Evolutionary conservation across 2,888 invertebrate species (phyloP).

Genomic region (Molanna angustata): DNA sequence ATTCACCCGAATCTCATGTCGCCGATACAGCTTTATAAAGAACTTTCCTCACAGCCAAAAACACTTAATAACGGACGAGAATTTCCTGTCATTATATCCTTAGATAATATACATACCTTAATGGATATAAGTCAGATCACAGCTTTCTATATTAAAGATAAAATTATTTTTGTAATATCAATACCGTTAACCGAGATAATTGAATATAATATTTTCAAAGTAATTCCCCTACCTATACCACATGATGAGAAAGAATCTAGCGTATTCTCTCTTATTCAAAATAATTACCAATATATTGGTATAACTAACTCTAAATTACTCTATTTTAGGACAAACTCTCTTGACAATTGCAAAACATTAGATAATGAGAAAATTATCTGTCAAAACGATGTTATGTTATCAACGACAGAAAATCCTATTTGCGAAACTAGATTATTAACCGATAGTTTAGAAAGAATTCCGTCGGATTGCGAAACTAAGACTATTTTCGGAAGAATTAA

Average conservation of each 20-base stretch:
- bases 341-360: constrained; percentile 1
- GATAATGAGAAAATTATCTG: too few relatives aligned
- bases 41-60: constrained; percentile 7
- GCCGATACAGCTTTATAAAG: constrained; percentile 22
- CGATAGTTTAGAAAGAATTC: not conserved
- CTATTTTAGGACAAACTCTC: not conserved
- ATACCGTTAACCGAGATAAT: not conserved
- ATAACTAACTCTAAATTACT: not conserved
- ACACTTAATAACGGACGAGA: not conserved
- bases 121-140: not conserved
- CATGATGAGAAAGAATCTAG: not conserved
- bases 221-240: constrained; percentile 3
- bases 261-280: not conserved
- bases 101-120: not conserved
- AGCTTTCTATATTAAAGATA: not conserved
- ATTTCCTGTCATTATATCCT: not conserved
- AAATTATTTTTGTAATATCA: not conserved
- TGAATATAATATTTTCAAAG: not conserved
- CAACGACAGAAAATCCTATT: not conserved
- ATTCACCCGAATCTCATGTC: constrained; percentile 29
- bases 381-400: too few relatives aligned
- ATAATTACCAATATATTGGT: not conserved
- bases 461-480: not conserved
- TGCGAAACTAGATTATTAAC: too few relatives aligned
- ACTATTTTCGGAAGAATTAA: constrained; percentile 1